Evolutionary conservation across 2,888 invertebrate genomes (phyloP), one percentile per base, ranked within the genome.

Genomic region (Drosophila pseudotakahashii): DNA sequence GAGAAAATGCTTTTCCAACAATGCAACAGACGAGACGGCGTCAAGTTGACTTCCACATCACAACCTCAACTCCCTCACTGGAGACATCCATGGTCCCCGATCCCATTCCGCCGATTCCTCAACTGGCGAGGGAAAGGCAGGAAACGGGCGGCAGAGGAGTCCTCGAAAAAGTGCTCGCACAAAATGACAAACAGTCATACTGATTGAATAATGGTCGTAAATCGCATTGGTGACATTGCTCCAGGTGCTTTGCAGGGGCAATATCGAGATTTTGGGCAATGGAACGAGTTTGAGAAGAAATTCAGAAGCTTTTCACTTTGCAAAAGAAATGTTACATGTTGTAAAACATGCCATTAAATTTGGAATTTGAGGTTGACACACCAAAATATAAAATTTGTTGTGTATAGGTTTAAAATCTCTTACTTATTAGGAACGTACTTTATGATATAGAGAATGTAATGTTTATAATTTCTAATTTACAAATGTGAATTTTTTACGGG

Each of bases 101-200:
- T 26, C 30, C 50, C 68, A 32, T 48, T 19, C 34, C 32, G 11
- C 48, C 48, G 32, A 16, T 19, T 16, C 7, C 16, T 7, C 13
- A 34, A 19, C 16, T 26, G 3, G 19, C 19, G 19, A 2, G 19
- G 44, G 34, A 23, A 16, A 7, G 32, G n/a, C n/a, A n/a, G 34
- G 34, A 34, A 4, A 57, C 41, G 63, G 41, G 44, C 41, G 50
- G 44, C 52, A 37, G 36, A 53, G 55, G 36, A 48, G 34, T 34
- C 34, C 47, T 60, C 58, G 45, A 73, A 60, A 73, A 64, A 66
- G 70, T 37, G 54, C 73, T 81, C 75, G 79, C 79, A 84, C 84
- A 89, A 81, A 84, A 89, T 84, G 89, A 84, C 84, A 84, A 89
- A 84, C 88, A 89, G 84, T 84, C 84, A 87, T 84, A 89, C 84